A percentile compares a stretch with the other conserved stretches of the same genome.
Evolutionary conservation across 2,888 invertebrate species (phyloP).

Genomic region (Latrodectus hesperus): DNA sequence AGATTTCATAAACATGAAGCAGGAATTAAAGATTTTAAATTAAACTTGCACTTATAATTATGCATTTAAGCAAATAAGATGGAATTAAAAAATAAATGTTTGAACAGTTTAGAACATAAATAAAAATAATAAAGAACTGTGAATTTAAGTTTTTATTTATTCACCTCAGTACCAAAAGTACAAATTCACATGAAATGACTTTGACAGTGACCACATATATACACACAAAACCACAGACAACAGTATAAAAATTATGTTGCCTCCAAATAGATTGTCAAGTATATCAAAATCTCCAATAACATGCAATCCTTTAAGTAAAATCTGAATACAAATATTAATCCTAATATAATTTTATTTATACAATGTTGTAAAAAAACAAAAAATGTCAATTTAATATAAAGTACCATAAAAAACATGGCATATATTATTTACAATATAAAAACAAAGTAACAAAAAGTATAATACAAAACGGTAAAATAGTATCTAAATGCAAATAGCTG

Average conservation of each 20-base stretch:
- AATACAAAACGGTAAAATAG: not conserved
- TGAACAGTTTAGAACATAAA: not conserved
- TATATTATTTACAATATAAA: not conserved
- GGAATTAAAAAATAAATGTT: no score
- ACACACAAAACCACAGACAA: slow-evolving; percentile 22
- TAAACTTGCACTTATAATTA: no score
- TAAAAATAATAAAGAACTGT: slow-evolving; percentile 4
- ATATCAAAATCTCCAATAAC: slow-evolving; percentile 12
- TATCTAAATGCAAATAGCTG: not conserved
- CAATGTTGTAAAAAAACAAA: slow-evolving; percentile 9
- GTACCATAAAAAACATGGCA: slow-evolving; percentile 50
- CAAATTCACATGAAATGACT: slow-evolving; percentile 42
- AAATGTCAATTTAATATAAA: not conserved
- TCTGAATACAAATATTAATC: slow-evolving; percentile 29
- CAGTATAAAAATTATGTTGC: slow-evolving; percentile 30
- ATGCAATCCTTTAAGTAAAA: slow-evolving; percentile 18
- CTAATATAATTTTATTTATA: slow-evolving; percentile 26
- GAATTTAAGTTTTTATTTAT: slow-evolving; percentile 52
- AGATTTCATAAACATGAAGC: no score
- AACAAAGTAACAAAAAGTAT: slow-evolving; percentile 3
- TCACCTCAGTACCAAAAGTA: slow-evolving; percentile 63
- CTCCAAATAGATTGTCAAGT: slow-evolving; percentile 47
- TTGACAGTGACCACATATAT: slow-evolving; percentile 29
- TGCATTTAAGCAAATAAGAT: no score
- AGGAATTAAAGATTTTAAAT: no score